Evolutionary conservation across 2,888 invertebrate genomes (phyloP), one percentile per base, ranked within the genome.

Genomic region (Lepidocyrtoides sp.): DNA sequence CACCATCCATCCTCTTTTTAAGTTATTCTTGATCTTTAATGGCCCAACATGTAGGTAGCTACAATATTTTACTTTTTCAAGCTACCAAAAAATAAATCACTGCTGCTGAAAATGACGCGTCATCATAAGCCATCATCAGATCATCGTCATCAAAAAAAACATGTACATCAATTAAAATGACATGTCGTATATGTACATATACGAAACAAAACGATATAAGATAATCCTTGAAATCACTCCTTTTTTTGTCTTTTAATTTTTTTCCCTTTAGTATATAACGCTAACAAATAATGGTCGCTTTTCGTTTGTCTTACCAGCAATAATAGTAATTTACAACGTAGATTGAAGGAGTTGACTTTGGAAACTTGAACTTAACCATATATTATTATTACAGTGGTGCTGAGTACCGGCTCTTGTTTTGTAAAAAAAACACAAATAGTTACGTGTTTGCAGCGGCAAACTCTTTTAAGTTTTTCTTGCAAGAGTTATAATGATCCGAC

Each of bases 401-500:
- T 32, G 32, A 0, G 29, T n/a, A n/a, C 14, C 66, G 66, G 66
- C 32, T n/a, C n/a, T n/a, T 66, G n/a, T 66, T 66, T 20, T 2
- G 10, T 26, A 17, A 2, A 54, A 63, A 66, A 32, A 17, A 32
- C 3, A n/a, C n/a, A 32, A 8, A 26, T 8, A 32, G 2, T 12
- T 66, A n/a, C n/a, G 66, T 60, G 60, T 10, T 23, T 0, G 12
- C 29, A 14, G 29, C 63, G 32, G 66, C 66, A 41, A 20, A 1
- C 17, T 69, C 26, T 69, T 41, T 10, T 17, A 8, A 10, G 0
- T 29, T 17, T 69, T 36, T 32, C 17, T 66, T 29, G 41, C 51
- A 54, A 29, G 32, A 54, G 17, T 32, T 66, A 69, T 66, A 17
- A 44, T 86, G 87, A 79, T 87, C 87, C 87, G 79, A 87, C 79